These are phyloP conservation scores for Rhegmatorhina hoffmannsi DNA, from an alignment of 2,113 vertebrate genomes.

Conservation along the genomic window DNA sequence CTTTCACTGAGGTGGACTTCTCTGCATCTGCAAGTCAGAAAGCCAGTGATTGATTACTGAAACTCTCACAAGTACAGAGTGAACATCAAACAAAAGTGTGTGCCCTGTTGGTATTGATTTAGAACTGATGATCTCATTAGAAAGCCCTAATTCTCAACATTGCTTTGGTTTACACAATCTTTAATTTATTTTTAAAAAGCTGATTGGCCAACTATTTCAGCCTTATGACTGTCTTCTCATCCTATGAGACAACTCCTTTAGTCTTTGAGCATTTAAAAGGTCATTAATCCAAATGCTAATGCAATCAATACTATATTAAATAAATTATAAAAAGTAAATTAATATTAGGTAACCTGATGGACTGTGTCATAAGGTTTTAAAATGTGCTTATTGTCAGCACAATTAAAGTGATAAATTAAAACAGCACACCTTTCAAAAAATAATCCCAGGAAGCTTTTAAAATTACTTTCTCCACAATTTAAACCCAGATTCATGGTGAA, in stretches of 20 bases:
- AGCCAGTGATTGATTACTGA: slow-evolving; percentile 26
- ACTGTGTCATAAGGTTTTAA: slow-evolving; percentile 29
- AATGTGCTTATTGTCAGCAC: slow-evolving; percentile 47
- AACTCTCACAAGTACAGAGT: slow-evolving; percentile 11
- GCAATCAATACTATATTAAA: slow-evolving; percentile 74
- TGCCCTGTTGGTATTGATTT: slow-evolving; percentile 42
- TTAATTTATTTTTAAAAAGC: slow-evolving; percentile 59
- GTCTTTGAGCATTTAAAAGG: slow-evolving; percentile 67
- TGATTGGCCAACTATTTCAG: slow-evolving; percentile 54
- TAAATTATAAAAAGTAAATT: slow-evolving; percentile 76
- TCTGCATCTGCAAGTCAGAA: neutral
- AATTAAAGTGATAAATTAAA: slow-evolving; percentile 59
- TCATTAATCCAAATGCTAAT: slow-evolving; percentile 76
- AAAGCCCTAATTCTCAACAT: slow-evolving; percentile 42
- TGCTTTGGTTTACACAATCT: slow-evolving; percentile 26
- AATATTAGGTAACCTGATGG: slow-evolving; percentile 70
- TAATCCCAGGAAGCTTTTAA: neutral
- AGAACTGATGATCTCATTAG: slow-evolving; percentile 50
- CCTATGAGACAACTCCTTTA: slow-evolving; percentile 30
- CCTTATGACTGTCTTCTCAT: slow-evolving; percentile 14
- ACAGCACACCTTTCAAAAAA: neutral
- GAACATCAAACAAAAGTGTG: slow-evolving; percentile 20
- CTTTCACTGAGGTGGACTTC: neutral
- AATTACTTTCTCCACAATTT: slow-evolving; percentile 30
- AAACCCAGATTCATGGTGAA: slow-evolving; percentile 15